Percentiles rank a stretch among this genome's conserved stretches.
Evolutionary conservation across 2,797 vertebrate genomes (phyloP).

Genomic region (Enteromius trimaculatus): DNA sequence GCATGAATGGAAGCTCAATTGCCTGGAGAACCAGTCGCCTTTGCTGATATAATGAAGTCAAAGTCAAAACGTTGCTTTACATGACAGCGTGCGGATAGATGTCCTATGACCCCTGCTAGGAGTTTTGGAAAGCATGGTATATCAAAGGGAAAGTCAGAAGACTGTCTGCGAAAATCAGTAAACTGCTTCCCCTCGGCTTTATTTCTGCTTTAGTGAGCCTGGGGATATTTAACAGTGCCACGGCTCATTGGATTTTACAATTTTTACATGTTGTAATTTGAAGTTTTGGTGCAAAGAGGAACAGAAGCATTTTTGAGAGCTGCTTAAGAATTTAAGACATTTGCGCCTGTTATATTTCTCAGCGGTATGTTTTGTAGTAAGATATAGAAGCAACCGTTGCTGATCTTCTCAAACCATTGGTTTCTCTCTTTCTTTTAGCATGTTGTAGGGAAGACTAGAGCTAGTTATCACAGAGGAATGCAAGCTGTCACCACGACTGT

Average conservation of each 20-base stretch:
- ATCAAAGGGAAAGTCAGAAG: constrained; percentile 12
- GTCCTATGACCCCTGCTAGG: constrained; percentile 40
- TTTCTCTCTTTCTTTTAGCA: background rate
- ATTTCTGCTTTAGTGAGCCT: constrained; percentile 18
- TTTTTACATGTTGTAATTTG: constrained; percentile 26
- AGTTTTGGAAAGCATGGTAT: constrained; percentile 25
- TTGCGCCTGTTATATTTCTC: background rate
- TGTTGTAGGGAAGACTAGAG: background rate
- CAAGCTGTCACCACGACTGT: background rate
- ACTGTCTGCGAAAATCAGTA: constrained; percentile 26
- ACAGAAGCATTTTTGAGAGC: constrained; percentile 22
- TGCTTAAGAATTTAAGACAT: constrained; percentile 30
- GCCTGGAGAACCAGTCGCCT: constrained; percentile 40
- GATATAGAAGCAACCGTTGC: background rate
- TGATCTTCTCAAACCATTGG: background rate
- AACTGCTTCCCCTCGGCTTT: background rate
- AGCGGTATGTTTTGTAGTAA: background rate
- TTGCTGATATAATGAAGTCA: constrained; percentile 16
- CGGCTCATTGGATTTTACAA: constrained; percentile 21
- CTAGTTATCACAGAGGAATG: background rate
- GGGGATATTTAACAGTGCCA: constrained; percentile 31
- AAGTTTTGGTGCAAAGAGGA: constrained; percentile 24
- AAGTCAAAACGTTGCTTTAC: constrained; percentile 13
- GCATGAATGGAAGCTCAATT: constrained; percentile 51
- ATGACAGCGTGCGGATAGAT: constrained; percentile 14